A percentile compares a stretch with the other conserved stretches of the same genome.
Evolutionary conservation across 1,140 invertebrate species (phyloP).

Genomic region (Drosophila simulans): DNA sequence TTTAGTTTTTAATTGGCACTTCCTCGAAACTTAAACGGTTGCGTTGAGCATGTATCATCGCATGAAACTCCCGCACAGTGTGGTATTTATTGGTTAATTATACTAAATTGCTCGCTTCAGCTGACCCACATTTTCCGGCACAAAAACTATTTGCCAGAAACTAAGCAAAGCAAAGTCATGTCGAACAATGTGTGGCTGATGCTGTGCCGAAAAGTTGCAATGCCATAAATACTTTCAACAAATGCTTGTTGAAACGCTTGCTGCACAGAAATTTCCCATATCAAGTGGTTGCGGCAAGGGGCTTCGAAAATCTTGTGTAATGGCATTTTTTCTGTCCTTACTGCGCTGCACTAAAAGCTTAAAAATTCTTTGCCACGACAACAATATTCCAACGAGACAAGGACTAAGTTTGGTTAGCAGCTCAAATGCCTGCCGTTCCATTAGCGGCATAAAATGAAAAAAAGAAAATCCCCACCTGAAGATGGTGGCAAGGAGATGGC

Average conservation of each 20-base stretch:
- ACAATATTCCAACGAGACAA: constrained; percentile 51
- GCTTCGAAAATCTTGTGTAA: constrained; percentile 60
- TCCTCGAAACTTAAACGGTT: neutral
- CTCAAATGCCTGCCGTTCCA: constrained; percentile 38
- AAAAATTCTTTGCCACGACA: constrained; percentile 69
- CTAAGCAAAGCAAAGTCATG: constrained; percentile 39
- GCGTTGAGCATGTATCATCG: neutral
- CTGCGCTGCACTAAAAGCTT: constrained; percentile 51
- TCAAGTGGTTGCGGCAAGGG: constrained; percentile 31
- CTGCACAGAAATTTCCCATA: constrained; percentile 38
- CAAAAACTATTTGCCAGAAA: constrained; percentile 34
- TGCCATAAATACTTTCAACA: constrained; percentile 42
- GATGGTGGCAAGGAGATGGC: constrained; percentile 13
- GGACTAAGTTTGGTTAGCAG: constrained; percentile 18
- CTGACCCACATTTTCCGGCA: constrained; percentile 20
- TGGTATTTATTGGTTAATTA: constrained; percentile 21
- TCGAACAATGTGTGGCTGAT: constrained; percentile 40
- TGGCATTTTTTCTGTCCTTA: constrained; percentile 19
- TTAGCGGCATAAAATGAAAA: constrained; percentile 22
- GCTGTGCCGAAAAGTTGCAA: constrained; percentile 37
- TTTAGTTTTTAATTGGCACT: neutral
- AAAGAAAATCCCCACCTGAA: constrained; percentile 23
- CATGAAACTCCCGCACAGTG: neutral
- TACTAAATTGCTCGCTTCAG: constrained; percentile 23
- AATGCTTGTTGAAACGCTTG: constrained; percentile 35